Percentiles rank a stretch among this genome's conserved stretches.
These are phyloP conservation scores for Poecilia gillii DNA, from an alignment of 2,797 vertebrate species.

Conservation along the genomic window DNA sequence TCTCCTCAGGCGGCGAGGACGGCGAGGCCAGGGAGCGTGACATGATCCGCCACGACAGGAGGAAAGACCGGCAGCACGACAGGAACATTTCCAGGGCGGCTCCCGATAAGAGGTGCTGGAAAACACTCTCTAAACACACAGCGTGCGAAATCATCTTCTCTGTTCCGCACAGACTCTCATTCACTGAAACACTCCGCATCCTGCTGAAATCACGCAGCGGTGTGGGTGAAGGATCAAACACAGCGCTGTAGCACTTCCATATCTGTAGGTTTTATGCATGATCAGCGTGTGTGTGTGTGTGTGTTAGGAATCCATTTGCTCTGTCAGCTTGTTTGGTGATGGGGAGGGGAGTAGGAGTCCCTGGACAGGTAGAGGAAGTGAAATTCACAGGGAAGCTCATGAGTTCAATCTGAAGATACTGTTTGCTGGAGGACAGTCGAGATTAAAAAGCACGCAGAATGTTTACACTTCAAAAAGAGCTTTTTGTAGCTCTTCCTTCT, in stretches of 20 bases:
- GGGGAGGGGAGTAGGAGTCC: conserved; percentile 12
- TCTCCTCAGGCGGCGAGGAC: conserved; percentile 86
- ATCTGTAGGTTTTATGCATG: conserved; percentile 17
- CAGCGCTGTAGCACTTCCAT: conserved; percentile 22
- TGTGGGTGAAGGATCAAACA: conserved; percentile 45
- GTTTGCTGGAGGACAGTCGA: conserved; percentile 39
- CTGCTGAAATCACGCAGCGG: conserved; percentile 67
- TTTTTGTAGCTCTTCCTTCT: neutral
- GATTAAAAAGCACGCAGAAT: conserved; percentile 24
- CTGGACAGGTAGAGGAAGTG: conserved; percentile 30
- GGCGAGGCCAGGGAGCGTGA: conserved; percentile 92
- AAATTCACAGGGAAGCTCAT: conserved; percentile 52
- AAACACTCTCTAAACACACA: conserved; percentile 53
- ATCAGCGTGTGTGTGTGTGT: conserved; percentile 18
- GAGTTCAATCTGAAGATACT: conserved; percentile 41
- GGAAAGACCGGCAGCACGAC: conserved; percentile 96
- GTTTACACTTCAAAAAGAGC: neutral
- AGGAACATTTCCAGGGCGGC: conserved; percentile 95
- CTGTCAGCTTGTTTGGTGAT: conserved; percentile 44
- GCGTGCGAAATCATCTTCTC: conserved; percentile 32
- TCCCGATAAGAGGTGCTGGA: conserved; percentile 93
- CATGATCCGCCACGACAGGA: conserved; percentile 93
- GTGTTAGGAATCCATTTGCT: neutral
- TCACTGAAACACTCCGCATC: conserved; percentile 7
- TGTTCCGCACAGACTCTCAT: neutral